Percentiles rank a stretch among this genome's conserved stretches.
Conservation (phyloP, 2,888 invertebrate genomes). For the Unio delphinus region DNA sequence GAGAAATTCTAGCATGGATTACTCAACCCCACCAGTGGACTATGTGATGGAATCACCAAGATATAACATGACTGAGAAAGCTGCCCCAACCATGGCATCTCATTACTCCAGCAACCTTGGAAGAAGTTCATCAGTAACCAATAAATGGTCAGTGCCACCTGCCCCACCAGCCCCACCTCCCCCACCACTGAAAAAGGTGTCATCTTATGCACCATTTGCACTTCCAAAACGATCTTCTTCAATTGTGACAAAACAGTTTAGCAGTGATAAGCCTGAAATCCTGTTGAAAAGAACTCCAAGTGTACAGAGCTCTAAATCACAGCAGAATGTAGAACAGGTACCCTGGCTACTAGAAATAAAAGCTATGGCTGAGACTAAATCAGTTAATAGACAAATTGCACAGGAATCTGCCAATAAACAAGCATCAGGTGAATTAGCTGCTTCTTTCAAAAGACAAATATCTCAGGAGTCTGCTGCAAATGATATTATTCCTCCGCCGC, state of each 20-base stretch:
- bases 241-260: not conserved
- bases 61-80: not conserved
- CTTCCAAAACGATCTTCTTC: not conserved
- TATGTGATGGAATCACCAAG: conserved; percentile 49
- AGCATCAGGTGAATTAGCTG: too few relatives aligned
- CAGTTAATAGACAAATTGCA: conserved; percentile 38
- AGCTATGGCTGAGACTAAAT: conserved; percentile 29
- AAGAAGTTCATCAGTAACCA: too few relatives aligned
- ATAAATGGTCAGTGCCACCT: not conserved
- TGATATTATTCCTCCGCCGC: too few relatives aligned
- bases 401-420: conserved; percentile 18
- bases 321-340: conserved; percentile 15
- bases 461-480: too few relatives aligned
- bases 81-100: conserved; percentile 2
- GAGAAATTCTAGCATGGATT: conserved; percentile 13
- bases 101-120: not conserved
- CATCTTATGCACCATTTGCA: conserved; percentile 1
- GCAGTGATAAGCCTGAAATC: conserved; percentile 25
- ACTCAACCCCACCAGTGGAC: conserved; percentile 50
- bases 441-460: too few relatives aligned
- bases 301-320: conserved; percentile 9
- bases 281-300: conserved; percentile 29
- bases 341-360: conserved; percentile 44
- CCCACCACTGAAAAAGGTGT: conserved; percentile 11
- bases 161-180: conserved; percentile 21